Evolutionary conservation across 2,797 vertebrate genomes (phyloP).

Genomic region (Chaenodraco wilsoni): DNA sequence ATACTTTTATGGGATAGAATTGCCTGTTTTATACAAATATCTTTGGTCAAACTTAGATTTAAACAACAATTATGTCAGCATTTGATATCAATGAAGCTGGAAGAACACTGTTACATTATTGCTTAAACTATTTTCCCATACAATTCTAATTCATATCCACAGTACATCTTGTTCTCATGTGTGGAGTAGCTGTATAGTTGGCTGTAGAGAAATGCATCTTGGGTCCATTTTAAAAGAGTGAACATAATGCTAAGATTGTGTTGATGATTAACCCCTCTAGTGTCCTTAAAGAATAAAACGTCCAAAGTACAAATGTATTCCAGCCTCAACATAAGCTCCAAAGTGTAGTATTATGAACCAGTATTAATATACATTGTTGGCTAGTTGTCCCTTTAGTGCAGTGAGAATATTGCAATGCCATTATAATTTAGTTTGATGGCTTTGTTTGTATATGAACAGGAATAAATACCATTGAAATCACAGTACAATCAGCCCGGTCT

Average conservation of each 20-base stretch:
- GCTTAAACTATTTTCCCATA: background rate
- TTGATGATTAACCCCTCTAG: background rate
- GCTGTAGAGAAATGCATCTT: background rate
- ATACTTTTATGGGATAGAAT: background rate
- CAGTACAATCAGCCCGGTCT: no score
- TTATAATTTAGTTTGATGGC: background rate
- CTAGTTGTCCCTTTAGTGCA: background rate
- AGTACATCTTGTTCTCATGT: background rate
- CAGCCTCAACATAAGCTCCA: constrained; percentile 1
- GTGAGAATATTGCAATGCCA: background rate
- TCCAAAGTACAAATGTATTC: background rate
- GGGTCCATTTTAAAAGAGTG: background rate
- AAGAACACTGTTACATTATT: background rate
- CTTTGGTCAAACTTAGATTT: background rate
- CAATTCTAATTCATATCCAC: no score
- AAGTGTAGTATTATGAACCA: background rate
- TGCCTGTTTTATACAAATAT: background rate
- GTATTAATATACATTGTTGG: background rate
- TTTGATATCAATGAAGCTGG: background rate
- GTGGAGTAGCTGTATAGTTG: background rate
- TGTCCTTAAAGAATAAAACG: background rate
- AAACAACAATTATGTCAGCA: background rate
- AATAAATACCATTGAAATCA: background rate
- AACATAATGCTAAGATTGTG: background rate
- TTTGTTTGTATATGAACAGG: background rate